Evolutionary conservation across 2,113 vertebrate genomes (phyloP).

Genomic region (Perca flavescens): DNA sequence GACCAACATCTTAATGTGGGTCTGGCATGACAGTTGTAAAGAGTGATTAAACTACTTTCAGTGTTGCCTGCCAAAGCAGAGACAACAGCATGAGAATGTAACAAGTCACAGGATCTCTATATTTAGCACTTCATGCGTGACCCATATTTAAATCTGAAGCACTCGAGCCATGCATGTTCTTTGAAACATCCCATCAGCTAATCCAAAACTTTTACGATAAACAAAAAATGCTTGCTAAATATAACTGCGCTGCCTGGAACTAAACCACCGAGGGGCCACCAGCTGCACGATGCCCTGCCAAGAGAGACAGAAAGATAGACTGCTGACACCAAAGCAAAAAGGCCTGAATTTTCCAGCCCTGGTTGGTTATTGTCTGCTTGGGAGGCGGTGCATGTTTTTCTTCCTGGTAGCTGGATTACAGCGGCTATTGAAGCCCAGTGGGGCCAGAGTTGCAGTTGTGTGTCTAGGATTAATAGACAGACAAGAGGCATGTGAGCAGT

Average conservation of each 20-base stretch:
- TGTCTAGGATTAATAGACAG: slow-evolving; percentile 78
- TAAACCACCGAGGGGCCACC: slow-evolving; percentile 50
- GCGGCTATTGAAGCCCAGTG: slow-evolving; percentile 70
- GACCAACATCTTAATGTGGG: no score
- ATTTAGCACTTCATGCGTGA: slow-evolving; percentile 57
- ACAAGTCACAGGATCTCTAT: slow-evolving; percentile 38
- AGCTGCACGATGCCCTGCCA: slow-evolving; percentile 62
- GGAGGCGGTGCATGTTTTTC: slow-evolving; percentile 64
- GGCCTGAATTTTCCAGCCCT: slow-evolving; percentile 73
- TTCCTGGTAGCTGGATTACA: slow-evolving; percentile 82
- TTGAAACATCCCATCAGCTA: slow-evolving; percentile 23
- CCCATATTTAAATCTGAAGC: slow-evolving; percentile 58
- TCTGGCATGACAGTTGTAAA: slow-evolving; percentile 23
- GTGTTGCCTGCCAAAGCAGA: slow-evolving; percentile 1
- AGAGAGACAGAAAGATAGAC: slow-evolving; percentile 67
- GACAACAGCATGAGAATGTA: slow-evolving; percentile 10
- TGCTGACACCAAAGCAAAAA: slow-evolving; percentile 76
- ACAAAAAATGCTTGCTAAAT: slow-evolving; percentile 57
- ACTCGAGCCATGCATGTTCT: slow-evolving; percentile 12
- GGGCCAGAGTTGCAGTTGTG: slow-evolving; percentile 64
- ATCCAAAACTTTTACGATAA: slow-evolving; percentile 58
- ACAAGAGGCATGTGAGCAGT: slow-evolving; percentile 61
- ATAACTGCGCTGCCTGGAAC: slow-evolving; percentile 56
- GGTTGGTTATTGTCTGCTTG: slow-evolving; percentile 68
- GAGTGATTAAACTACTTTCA: slow-evolving; percentile 68